Conservation (phyloP, 2,888 invertebrate genomes). For the Polyommatus iphigenia region DNA sequence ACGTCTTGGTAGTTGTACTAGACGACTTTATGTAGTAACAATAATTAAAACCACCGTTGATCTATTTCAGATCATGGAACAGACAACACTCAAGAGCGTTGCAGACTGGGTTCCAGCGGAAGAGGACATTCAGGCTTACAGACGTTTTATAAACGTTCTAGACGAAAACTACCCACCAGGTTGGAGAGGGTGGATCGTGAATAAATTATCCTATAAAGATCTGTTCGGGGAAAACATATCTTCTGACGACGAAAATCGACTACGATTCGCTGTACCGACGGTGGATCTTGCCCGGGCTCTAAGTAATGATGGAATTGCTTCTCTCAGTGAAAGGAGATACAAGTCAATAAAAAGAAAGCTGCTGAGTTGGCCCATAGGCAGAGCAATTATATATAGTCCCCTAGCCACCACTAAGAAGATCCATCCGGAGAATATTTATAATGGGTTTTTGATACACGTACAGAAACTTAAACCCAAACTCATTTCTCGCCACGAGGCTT, state of each 20-base stretch:
- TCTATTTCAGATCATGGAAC: no score
- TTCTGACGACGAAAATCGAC: not conserved
- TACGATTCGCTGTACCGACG: not conserved
- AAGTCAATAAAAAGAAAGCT: not conserved
- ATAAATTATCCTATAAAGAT: no score
- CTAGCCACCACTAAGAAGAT: not conserved
- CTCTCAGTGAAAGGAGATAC: constrained; percentile 1
- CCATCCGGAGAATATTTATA: not conserved
- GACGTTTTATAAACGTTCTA: no score
- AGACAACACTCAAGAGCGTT: no score
- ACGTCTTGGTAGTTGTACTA: no score
- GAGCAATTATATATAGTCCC: constrained; percentile 1
- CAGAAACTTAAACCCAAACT: not conserved
- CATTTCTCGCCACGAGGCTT: not conserved
- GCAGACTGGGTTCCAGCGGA: no score
- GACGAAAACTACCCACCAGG: no score
- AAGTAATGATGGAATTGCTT: not conserved
- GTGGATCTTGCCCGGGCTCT: not conserved
- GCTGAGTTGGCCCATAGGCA: not conserved
- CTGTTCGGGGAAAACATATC: not conserved
- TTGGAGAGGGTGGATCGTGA: no score
- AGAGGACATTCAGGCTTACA: no score
- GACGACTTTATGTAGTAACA: no score
- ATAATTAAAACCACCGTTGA: no score
- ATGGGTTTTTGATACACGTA: not conserved